Percentiles rank a stretch among this genome's conserved stretches.
phyloP scores from a whole-genome alignment of 2,888 invertebrate genomes.

The Aphrophora alni region DNA sequence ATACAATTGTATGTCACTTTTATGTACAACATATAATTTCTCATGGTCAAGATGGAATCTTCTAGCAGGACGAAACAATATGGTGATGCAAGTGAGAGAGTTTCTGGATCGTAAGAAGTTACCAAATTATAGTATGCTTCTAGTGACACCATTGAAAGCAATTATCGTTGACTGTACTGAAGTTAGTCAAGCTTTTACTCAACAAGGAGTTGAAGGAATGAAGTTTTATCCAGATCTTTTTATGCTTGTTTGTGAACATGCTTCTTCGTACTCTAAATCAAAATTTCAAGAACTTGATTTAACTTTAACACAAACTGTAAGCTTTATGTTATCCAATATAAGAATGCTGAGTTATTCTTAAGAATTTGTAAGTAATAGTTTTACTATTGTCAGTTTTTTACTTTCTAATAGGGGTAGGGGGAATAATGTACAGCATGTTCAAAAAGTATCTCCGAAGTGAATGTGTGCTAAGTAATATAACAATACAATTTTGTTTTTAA shows the following conservation, averaged over 20 bases:
- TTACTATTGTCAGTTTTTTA: too few species aligned
- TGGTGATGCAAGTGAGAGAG: slow-evolving; percentile 73
- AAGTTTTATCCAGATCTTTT: slow-evolving; percentile 77
- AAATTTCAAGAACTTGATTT: slow-evolving; percentile 64
- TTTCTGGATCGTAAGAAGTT: slow-evolving; percentile 54
- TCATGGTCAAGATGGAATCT: slow-evolving; percentile 81
- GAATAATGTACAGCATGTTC: too few species aligned
- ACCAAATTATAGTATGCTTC: slow-evolving; percentile 59
- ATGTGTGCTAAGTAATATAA: too few species aligned
- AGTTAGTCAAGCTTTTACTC: slow-evolving; percentile 71
- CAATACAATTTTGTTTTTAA: too few species aligned
- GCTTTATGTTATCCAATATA: slow-evolving; percentile 65
- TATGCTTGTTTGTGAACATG: slow-evolving; percentile 70
- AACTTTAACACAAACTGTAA: slow-evolving; percentile 66
- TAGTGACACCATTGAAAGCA: slow-evolving; percentile 73
- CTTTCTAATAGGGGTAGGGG: too few species aligned
- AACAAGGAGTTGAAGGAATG: slow-evolving; percentile 59
- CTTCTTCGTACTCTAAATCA: slow-evolving; percentile 65
- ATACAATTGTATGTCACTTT: slow-evolving; percentile 78
- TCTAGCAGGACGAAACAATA: slow-evolving; percentile 64
- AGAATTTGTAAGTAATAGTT: slow-evolving; percentile 44
- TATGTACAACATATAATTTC: slow-evolving; percentile 76
- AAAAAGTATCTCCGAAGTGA: too few species aligned
- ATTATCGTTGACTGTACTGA: slow-evolving; percentile 76
- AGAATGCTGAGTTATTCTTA: slow-evolving; percentile 70